Percentiles rank a stretch among this genome's conserved stretches.
Evolutionary conservation across 2,888 invertebrate genomes (phyloP).

Genomic region (Tricholauxania praeusta): DNA sequence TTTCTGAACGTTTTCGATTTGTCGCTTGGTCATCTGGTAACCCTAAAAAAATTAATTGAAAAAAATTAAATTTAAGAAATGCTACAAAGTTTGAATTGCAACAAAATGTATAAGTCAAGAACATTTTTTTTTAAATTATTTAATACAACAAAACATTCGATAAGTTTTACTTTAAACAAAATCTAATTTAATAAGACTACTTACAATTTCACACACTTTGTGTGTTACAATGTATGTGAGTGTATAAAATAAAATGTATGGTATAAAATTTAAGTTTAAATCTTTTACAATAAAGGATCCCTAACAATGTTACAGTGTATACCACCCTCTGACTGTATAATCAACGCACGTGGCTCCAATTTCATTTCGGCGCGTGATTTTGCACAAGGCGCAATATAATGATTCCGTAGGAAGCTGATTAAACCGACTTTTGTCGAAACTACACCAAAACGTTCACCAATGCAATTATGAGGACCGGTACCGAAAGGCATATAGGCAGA

Average conservation of each 20-base stretch:
- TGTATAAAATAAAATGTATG: not conserved
- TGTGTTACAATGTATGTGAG: no score
- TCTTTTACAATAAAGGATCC: slow-evolving; percentile 45
- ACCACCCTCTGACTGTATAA: slow-evolving; percentile 49
- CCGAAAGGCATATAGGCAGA: not conserved
- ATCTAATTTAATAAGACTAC: no score
- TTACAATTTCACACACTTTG: no score
- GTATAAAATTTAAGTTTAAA: not conserved
- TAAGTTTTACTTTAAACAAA: no score
- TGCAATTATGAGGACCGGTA: slow-evolving; percentile 51
- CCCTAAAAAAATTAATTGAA: no score
- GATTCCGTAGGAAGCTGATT: slow-evolving; percentile 53
- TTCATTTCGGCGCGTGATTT: slow-evolving; percentile 41
- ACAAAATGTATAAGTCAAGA: no score
- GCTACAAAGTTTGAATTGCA: no score
- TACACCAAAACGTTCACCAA: slow-evolving; percentile 56
- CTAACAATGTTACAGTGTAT: slow-evolving; percentile 49
- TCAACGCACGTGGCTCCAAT: slow-evolving; percentile 48
- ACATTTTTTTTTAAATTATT: no score
- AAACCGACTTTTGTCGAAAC: slow-evolving; percentile 54
- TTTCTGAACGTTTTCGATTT: no score
- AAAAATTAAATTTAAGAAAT: no score
- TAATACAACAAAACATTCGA: no score
- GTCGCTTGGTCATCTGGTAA: no score
- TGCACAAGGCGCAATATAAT: slow-evolving; percentile 49